Percentiles rank a stretch among this genome's conserved stretches.
Conservation (phyloP, 2,888 invertebrate species). For the Eupithecia dodoneata region DNA sequence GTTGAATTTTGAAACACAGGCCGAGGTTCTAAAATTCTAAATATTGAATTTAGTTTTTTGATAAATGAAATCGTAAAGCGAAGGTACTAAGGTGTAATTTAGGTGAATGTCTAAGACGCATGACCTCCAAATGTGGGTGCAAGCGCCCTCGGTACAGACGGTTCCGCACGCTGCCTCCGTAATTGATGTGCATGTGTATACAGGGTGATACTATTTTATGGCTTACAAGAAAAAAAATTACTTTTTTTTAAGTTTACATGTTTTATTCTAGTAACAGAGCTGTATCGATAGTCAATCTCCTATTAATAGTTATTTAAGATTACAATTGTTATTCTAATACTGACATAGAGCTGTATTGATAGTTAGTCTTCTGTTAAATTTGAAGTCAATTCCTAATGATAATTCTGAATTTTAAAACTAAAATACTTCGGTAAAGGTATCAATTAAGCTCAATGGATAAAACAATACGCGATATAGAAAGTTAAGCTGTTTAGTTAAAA, state of each 20-base stretch:
- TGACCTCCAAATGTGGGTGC: slow-evolving; percentile 74
- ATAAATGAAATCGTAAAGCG: neutral
- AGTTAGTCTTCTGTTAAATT: too few species aligned
- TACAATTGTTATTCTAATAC: too few species aligned
- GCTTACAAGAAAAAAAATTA: neutral
- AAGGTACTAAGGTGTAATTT: slow-evolving; percentile 11
- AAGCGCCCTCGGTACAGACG: slow-evolving; percentile 59
- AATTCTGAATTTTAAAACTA: too few species aligned
- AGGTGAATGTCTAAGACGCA: slow-evolving; percentile 20
- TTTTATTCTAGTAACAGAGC: neutral
- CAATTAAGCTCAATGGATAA: too few species aligned
- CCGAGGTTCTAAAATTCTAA: slow-evolving; percentile 2
- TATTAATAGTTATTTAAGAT: too few species aligned
- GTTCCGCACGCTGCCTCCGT: slow-evolving; percentile 80
- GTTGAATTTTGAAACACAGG: neutral
- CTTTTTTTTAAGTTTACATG: neutral
- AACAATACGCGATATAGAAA: too few species aligned
- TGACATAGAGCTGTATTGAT: too few species aligned
- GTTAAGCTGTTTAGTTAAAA: too few species aligned
- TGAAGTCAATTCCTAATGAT: too few species aligned
- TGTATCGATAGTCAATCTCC: too few species aligned
- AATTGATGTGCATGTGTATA: slow-evolving; percentile 80
- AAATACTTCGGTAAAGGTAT: too few species aligned
- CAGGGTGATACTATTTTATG: slow-evolving; percentile 52
- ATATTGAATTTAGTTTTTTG: neutral